These are phyloP conservation scores for Bostrychus sinensis DNA, from an alignment of 2,113 vertebrate species.

Conservation along the genomic window DNA sequence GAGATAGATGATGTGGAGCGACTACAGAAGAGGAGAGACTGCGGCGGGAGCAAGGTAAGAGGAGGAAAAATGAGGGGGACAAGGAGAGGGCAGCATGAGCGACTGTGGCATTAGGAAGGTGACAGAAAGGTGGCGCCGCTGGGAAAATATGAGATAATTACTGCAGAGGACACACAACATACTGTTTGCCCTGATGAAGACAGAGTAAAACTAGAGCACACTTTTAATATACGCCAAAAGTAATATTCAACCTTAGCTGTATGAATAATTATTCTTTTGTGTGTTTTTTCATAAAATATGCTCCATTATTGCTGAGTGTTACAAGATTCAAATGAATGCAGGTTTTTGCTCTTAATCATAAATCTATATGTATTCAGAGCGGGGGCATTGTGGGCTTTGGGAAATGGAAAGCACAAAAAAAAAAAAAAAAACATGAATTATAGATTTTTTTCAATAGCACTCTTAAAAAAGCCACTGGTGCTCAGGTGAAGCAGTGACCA, in stretches of 20 bases:
- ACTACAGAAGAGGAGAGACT: conserved; percentile 86
- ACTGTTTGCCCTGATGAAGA: not conserved
- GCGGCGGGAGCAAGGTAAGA: conserved; percentile 86
- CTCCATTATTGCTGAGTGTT: conserved; percentile 34
- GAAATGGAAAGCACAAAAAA: conserved; percentile 38
- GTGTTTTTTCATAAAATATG: not conserved
- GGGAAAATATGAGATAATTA: conserved; percentile 12
- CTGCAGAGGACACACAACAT: conserved; percentile 5
- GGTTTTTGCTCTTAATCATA: conserved; percentile 24
- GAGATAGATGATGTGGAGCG: conserved; percentile 97
- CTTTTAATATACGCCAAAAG: not conserved
- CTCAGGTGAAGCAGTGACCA: conserved; percentile 50
- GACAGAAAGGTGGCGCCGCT: not conserved
- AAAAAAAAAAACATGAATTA: conserved; percentile 62
- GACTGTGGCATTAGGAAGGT: conserved; percentile 22
- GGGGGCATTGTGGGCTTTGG: conserved; percentile 34
- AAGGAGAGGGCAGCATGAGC: conserved; percentile 82
- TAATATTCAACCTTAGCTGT: conserved; percentile 4
- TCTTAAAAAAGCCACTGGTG: conserved; percentile 53
- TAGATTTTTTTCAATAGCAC: conserved; percentile 55
- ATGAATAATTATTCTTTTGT: conserved; percentile 5
- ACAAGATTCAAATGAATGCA: conserved; percentile 35
- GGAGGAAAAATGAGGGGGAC: conserved; percentile 60
- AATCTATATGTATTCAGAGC: conserved; percentile 45
- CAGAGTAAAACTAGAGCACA: not conserved